Percentiles rank a stretch among this genome's conserved stretches.
These are phyloP conservation scores for Frankliniella intonsa DNA, from an alignment of 2,888 invertebrate genomes.

Conservation along the genomic window DNA sequence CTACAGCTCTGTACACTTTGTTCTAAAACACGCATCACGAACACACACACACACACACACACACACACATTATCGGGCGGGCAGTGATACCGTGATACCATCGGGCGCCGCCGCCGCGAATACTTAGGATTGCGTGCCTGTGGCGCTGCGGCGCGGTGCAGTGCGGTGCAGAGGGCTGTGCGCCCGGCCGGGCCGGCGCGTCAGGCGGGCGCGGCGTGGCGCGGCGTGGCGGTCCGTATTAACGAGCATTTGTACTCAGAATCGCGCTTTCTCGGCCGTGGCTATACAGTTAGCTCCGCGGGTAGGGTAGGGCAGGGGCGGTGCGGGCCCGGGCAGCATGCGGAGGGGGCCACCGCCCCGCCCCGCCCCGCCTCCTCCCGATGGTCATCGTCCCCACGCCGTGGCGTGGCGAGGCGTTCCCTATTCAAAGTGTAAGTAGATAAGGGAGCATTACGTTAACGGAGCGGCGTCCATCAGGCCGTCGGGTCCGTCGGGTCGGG, in stretches of 20 bases:
- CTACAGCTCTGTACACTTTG: too few relatives aligned
- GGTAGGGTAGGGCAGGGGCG: not conserved
- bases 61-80: not conserved
- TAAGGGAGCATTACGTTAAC: too few relatives aligned
- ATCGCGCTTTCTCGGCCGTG: slow-evolving; percentile 14
- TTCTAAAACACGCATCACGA: not conserved
- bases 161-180: not conserved
- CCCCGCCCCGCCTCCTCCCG: too few relatives aligned
- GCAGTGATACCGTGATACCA: not conserved
- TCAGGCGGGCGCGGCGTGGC: not conserved
- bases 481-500: too few relatives aligned
- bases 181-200: not conserved
- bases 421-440: not conserved
- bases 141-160: not conserved
- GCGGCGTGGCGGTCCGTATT: not conserved
- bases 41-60: not conserved
- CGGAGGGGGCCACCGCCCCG: too few relatives aligned
- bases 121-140: slow-evolving; percentile 17
- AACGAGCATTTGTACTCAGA: slow-evolving; percentile 26
- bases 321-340: not conserved
- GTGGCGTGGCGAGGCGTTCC: not conserved
- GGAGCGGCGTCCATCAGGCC: too few relatives aligned
- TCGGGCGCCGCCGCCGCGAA: not conserved
- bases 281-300: not conserved
- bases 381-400: too few relatives aligned